phyloP scores from a whole-genome alignment of 2,797 vertebrate species.

The Bryconaethiops microstoma region DNA sequence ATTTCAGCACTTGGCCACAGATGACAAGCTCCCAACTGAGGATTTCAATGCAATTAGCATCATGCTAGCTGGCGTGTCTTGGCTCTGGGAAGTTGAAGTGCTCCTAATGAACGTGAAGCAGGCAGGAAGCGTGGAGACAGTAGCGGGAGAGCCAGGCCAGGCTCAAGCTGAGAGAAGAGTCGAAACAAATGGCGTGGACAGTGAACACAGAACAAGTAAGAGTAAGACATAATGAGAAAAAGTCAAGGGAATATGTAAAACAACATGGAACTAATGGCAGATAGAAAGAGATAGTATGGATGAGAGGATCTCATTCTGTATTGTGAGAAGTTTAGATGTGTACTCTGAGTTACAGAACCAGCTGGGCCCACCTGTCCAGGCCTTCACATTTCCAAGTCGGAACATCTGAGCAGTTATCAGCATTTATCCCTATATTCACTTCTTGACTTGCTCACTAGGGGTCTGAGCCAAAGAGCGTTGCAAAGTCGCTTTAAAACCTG shows the following conservation, averaged over 20 bases:
- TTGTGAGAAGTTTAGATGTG: not conserved
- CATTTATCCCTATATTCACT: not conserved
- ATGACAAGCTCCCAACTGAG: slow-evolving; percentile 36
- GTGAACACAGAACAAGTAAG: too few relatives aligned
- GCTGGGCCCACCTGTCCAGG: slow-evolving; percentile 29
- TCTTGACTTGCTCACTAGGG: not conserved
- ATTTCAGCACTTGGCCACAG: slow-evolving; percentile 33
- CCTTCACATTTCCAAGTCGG: not conserved
- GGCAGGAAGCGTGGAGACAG: not conserved
- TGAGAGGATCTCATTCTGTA: not conserved
- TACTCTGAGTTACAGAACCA: not conserved
- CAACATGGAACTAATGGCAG: not conserved
- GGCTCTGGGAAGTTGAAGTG: not conserved
- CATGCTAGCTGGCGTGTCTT: not conserved
- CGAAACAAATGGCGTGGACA: not conserved
- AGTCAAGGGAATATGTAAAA: not conserved
- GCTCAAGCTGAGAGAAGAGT: not conserved
- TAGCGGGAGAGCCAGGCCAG: not conserved
- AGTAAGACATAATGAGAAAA: slow-evolving; percentile 51
- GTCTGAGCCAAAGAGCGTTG: not conserved
- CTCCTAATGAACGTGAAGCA: slow-evolving; percentile 2
- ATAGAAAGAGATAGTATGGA: slow-evolving; percentile 10
- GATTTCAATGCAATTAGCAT: slow-evolving; percentile 18
- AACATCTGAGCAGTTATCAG: not conserved
- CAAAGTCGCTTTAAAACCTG: too few relatives aligned